Percentiles rank a stretch among this genome's conserved stretches.
phyloP scores from a whole-genome alignment of 2,888 invertebrate species.

The Plebejus argus region DNA sequence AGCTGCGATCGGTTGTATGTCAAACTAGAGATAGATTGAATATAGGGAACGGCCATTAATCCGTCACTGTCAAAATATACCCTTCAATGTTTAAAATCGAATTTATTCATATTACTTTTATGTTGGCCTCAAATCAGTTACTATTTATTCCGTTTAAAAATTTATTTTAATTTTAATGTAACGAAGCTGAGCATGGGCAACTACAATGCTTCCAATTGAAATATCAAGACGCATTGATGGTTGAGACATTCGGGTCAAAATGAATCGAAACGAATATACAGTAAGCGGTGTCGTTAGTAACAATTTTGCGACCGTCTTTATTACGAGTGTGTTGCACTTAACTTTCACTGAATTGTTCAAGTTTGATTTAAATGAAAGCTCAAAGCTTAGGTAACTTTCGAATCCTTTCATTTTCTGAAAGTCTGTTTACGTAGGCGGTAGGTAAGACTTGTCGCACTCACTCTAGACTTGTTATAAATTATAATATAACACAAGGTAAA shows the following conservation, averaged over 20 bases:
- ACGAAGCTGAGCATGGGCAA: not conserved
- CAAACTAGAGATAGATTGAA: no score
- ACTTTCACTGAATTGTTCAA: slow-evolving; percentile 31
- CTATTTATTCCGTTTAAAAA: not conserved
- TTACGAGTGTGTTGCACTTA: slow-evolving; percentile 12
- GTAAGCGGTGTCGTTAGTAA: not conserved
- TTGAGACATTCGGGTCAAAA: not conserved
- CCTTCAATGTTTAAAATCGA: not conserved
- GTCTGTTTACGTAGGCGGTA: slow-evolving; percentile 6
- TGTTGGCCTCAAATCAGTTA: not conserved
- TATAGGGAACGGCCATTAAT: no score
- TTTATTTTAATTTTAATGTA: not conserved
- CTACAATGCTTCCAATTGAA: not conserved
- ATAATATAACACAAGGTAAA: not conserved
- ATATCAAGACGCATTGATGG: no score
- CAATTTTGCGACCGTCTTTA: not conserved
- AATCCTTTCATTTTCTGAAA: slow-evolving; percentile 25
- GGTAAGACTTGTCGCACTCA: not conserved
- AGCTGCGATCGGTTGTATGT: no score
- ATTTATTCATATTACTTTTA: no score
- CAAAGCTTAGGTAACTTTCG: slow-evolving; percentile 29
- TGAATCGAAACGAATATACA: not conserved
- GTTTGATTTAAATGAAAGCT: slow-evolving; percentile 29
- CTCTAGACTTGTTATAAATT: not conserved
- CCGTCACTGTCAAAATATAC: no score